phyloP scores from a whole-genome alignment of 2,888 invertebrate genomes.

The Cephus pygmeus region DNA sequence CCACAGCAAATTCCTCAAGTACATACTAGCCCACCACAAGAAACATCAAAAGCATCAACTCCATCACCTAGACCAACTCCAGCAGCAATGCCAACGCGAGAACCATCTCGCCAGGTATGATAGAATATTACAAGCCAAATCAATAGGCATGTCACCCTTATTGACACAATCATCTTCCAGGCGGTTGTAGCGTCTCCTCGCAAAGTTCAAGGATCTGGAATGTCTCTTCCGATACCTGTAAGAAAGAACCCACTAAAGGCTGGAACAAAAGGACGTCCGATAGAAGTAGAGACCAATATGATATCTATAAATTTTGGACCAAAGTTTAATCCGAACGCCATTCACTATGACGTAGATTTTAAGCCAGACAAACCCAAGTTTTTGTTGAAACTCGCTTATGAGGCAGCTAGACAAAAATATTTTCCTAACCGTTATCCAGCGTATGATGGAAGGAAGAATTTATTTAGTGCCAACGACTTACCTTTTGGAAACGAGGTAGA shows the following conservation, averaged over 20 bases:
- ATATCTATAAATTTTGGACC: slow-evolving; percentile 69
- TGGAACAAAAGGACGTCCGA: slow-evolving; percentile 64
- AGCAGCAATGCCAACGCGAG: slow-evolving; percentile 6
- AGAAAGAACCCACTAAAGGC: slow-evolving; percentile 36
- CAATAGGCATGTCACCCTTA: background rate
- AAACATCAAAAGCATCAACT: background rate
- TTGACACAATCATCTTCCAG: slow-evolving; percentile 6
- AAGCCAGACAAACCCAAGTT: slow-evolving; percentile 78
- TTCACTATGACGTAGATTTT: slow-evolving; percentile 87
- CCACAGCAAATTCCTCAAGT: background rate
- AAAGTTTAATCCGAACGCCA: slow-evolving; percentile 62
- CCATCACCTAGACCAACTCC: background rate
- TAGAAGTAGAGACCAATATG: slow-evolving; percentile 74
- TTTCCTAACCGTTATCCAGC: slow-evolving; percentile 71
- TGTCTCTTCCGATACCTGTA: slow-evolving; percentile 36
- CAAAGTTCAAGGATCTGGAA: slow-evolving; percentile 7
- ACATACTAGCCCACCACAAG: background rate
- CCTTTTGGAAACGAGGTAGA: slow-evolving; percentile 62
- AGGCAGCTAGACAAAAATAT: slow-evolving; percentile 47
- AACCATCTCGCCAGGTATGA: background rate
- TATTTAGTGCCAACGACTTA: slow-evolving; percentile 69
- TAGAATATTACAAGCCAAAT: background rate
- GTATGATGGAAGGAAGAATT: slow-evolving; percentile 80
- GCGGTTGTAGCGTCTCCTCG: background rate
- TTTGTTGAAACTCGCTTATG: slow-evolving; percentile 69